Evolutionary conservation across 2,113 vertebrate species (phyloP).

Genomic region (Micronisus gabar): DNA sequence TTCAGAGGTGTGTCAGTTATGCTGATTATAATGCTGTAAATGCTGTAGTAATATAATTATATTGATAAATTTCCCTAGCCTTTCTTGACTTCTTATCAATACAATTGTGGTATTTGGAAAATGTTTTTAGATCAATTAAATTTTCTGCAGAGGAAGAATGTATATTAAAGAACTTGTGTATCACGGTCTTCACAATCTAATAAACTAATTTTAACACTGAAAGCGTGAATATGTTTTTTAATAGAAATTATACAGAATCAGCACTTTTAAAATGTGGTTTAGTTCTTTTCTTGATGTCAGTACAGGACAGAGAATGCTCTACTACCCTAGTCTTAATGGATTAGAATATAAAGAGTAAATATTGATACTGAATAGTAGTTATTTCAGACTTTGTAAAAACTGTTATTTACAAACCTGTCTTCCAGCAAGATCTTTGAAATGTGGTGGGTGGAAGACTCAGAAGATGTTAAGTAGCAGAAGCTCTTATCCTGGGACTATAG

Average conservation of each 20-base stretch:
- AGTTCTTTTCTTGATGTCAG: background rate
- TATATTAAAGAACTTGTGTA: background rate
- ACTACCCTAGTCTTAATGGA: background rate
- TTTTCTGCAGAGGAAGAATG: background rate
- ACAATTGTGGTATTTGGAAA: background rate
- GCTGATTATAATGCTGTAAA: background rate
- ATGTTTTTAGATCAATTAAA: background rate
- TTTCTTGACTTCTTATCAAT: background rate
- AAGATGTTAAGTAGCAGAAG: background rate
- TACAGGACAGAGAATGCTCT: background rate
- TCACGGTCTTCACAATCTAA: background rate
- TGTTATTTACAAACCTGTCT: background rate
- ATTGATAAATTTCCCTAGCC: background rate
- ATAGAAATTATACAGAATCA: background rate
- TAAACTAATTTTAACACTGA: background rate
- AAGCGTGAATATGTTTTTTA: background rate
- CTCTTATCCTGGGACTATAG: background rate
- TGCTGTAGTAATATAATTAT: background rate
- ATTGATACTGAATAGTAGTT: background rate
- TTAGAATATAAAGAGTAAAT: background rate
- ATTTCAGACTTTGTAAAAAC: background rate
- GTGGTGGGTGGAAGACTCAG: background rate
- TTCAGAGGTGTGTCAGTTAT: background rate
- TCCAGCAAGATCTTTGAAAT: background rate
- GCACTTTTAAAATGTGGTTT: background rate